Percentiles rank a stretch among this genome's conserved stretches.
These are phyloP conservation scores for Charaxes varanes DNA, from an alignment of 1,140 invertebrate species.

Conservation along the genomic window DNA sequence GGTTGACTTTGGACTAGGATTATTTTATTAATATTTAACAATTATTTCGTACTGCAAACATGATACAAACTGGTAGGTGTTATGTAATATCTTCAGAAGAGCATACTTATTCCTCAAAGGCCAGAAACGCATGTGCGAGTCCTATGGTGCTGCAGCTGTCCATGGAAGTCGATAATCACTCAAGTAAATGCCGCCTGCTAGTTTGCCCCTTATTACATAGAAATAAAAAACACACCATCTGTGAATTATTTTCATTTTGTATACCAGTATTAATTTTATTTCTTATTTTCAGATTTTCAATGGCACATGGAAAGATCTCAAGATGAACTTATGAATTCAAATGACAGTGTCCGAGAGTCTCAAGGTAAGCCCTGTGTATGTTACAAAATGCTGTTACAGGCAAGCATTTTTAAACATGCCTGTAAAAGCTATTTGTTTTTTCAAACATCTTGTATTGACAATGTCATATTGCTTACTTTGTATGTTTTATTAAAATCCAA, in stretches of 20 bases:
- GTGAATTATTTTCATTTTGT: too few species aligned
- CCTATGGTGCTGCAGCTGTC: too few species aligned
- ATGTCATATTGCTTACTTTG: not conserved
- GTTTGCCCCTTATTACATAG: too few species aligned
- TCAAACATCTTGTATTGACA: constrained; percentile 45
- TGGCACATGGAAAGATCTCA: constrained; percentile 74
- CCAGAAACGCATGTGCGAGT: too few species aligned
- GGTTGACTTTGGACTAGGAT: too few species aligned
- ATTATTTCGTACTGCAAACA: too few species aligned
- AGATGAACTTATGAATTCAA: constrained; percentile 67
- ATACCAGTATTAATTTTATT: not conserved
- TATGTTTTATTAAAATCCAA: constrained; percentile 12
- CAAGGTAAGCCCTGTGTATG: constrained; percentile 65
- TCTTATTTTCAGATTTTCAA: constrained; percentile 64
- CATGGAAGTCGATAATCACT: too few species aligned
- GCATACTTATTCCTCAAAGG: too few species aligned
- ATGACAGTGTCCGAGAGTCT: constrained; percentile 67
- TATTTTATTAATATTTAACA: too few species aligned
- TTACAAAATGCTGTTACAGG: constrained; percentile 21
- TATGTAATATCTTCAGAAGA: not conserved
- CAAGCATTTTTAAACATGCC: constrained; percentile 6
- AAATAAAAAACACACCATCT: too few species aligned
- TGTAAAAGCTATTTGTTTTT: constrained; percentile 19
- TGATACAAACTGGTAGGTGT: too few species aligned
- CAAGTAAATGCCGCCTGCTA: too few species aligned